These are phyloP conservation scores for Orchesella cincta DNA, from an alignment of 1,140 invertebrate species.

Conservation along the genomic window DNA sequence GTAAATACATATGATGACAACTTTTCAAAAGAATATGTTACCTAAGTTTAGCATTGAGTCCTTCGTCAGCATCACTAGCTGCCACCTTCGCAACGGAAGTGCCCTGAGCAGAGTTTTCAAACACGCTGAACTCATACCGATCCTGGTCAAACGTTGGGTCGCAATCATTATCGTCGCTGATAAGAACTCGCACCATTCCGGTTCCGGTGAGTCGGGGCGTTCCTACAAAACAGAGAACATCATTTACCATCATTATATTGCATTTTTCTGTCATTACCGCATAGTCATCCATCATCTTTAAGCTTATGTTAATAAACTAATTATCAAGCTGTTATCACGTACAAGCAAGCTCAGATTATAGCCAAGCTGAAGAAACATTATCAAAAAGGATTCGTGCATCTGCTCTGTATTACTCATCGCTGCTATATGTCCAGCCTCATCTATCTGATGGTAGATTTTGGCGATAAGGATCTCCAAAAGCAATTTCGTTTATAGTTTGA, in stretches of 20 bases:
- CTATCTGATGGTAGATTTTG: not conserved
- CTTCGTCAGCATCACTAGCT: conserved; percentile 78
- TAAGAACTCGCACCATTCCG: conserved; percentile 80
- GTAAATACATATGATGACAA: not conserved
- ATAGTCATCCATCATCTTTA: too few relatives aligned
- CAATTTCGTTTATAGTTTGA: not conserved
- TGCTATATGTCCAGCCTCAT: not conserved
- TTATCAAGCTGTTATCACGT: not conserved
- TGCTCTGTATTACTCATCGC: too few relatives aligned
- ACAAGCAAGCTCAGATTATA: not conserved
- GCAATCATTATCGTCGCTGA: conserved; percentile 89
- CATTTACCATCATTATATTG: not conserved
- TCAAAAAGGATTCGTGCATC: too few relatives aligned
- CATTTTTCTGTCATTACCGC: not conserved
- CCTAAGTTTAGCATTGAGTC: conserved; percentile 80
- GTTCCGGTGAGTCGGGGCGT: conserved; percentile 85
- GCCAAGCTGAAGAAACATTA: too few relatives aligned
- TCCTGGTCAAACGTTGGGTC: conserved; percentile 66
- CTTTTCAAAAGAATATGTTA: conserved; percentile 53
- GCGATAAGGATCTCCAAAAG: not conserved
- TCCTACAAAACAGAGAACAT: conserved; percentile 60
- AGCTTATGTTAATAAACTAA: too few relatives aligned
- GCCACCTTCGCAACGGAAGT: conserved; percentile 71
- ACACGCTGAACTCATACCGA: conserved; percentile 72
- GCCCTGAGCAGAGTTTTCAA: conserved; percentile 74